A percentile compares a stretch with the other conserved stretches of the same genome.
Conservation (phyloP, 2,113 vertebrate genomes). For the Eurypyga helias region DNA sequence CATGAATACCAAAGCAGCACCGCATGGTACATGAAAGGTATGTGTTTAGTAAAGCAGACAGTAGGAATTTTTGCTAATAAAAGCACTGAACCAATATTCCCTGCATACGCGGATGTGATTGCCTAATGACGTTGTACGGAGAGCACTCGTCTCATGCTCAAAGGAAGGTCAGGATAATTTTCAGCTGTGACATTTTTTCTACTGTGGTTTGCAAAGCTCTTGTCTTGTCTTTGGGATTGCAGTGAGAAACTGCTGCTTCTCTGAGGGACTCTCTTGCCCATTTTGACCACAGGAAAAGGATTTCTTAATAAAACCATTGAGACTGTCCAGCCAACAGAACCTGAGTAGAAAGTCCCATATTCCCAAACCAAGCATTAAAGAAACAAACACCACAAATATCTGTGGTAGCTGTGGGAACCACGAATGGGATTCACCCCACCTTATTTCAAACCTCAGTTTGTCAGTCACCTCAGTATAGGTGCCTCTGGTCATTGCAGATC, state of each 20-base stretch:
- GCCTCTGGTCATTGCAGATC: neutral
- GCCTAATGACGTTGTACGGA: neutral
- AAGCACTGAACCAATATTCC: neutral
- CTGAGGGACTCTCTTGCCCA: neutral
- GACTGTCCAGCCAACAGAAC: neutral
- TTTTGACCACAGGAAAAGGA: neutral
- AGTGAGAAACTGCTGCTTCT: neutral
- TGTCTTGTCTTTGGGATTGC: neutral
- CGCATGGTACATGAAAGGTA: neutral
- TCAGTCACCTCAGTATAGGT: neutral
- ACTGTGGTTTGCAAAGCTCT: neutral
- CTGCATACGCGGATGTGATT: neutral
- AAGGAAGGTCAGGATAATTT: constrained; percentile 15
- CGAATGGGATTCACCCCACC: neutral
- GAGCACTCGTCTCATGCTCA: neutral
- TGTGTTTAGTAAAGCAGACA: constrained; percentile 6
- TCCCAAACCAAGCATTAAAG: neutral
- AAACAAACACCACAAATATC: neutral
- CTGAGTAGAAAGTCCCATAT: neutral
- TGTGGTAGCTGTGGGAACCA: neutral
- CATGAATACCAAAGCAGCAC: neutral
- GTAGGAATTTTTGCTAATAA: constrained; percentile 12
- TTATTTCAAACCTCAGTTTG: neutral
- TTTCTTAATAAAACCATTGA: neutral
- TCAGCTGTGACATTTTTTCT: neutral